phyloP scores from a whole-genome alignment of 2,797 vertebrate species.

The Acrocephalus scirpaceus region DNA sequence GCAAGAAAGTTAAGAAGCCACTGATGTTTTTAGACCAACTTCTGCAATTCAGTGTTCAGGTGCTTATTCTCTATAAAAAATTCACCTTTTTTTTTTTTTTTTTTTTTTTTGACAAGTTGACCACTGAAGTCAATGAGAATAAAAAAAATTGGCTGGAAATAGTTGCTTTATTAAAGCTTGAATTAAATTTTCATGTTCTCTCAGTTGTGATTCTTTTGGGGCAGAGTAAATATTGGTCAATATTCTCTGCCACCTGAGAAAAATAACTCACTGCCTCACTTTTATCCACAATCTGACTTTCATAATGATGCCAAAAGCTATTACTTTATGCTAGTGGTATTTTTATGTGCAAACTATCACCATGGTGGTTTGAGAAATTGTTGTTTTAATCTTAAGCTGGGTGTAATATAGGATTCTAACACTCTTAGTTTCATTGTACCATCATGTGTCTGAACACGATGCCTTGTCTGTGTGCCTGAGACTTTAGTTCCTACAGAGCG shows the following conservation, averaged over 20 bases:
- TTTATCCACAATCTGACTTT: background rate
- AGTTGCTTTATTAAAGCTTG: background rate
- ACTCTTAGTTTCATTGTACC: background rate
- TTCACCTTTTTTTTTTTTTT: background rate
- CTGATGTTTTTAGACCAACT: background rate
- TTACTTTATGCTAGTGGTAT: background rate
- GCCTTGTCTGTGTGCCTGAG: background rate
- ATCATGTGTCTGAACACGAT: rapidly evolving
- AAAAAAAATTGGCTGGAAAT: background rate
- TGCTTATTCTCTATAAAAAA: background rate
- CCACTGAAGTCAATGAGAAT: background rate
- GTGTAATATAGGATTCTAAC: background rate
- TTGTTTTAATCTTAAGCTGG: background rate
- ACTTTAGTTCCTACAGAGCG: background rate
- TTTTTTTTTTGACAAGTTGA: background rate
- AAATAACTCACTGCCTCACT: background rate
- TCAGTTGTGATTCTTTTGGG: background rate
- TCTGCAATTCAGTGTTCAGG: background rate
- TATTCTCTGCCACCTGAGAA: background rate
- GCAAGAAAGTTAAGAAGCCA: background rate
- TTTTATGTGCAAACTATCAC: background rate
- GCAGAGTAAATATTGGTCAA: background rate
- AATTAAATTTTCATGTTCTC: background rate
- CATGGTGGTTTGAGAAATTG: background rate
- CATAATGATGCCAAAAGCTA: background rate